Conservation (phyloP, 1,140 invertebrate species). For the Platorchestia sp. region DNA sequence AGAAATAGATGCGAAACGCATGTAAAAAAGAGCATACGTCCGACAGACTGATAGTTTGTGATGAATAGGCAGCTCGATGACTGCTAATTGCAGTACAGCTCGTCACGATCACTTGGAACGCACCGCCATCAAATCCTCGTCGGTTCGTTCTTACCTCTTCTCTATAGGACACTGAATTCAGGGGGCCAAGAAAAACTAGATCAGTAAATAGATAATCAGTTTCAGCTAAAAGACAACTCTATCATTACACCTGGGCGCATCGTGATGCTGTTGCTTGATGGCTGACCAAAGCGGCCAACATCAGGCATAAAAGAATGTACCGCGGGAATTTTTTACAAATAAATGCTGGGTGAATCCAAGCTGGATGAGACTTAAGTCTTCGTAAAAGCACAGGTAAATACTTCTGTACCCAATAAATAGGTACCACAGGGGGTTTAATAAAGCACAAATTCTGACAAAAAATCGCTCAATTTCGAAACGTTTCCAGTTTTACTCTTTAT, state of each 20-base stretch:
- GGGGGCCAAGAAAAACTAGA: neutral
- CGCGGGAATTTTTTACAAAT: neutral
- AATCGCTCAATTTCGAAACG: neutral
- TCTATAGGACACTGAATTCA: neutral
- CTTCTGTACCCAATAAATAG: neutral
- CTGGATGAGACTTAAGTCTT: neutral
- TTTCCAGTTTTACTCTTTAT: neutral
- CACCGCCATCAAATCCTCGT: constrained; percentile 17
- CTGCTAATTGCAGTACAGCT: constrained; percentile 21
- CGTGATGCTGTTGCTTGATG: neutral
- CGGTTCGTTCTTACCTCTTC: constrained; percentile 14
- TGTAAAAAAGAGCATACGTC: neutral
- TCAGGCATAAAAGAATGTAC: neutral
- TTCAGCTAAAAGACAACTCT: neutral
- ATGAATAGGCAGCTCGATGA: constrained; percentile 17
- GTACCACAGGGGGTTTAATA: neutral
- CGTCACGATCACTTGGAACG: neutral
- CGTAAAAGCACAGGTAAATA: neutral
- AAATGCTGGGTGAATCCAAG: neutral
- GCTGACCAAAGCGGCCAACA: neutral
- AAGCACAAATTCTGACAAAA: neutral
- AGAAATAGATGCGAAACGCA: neutral
- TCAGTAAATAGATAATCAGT: constrained; percentile 11
- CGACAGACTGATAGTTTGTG: neutral
- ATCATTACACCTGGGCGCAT: neutral